Evolutionary conservation across 2,113 vertebrate genomes (phyloP), one percentile per base, ranked within the genome.

Genomic region (Gobio gobio): DNA sequence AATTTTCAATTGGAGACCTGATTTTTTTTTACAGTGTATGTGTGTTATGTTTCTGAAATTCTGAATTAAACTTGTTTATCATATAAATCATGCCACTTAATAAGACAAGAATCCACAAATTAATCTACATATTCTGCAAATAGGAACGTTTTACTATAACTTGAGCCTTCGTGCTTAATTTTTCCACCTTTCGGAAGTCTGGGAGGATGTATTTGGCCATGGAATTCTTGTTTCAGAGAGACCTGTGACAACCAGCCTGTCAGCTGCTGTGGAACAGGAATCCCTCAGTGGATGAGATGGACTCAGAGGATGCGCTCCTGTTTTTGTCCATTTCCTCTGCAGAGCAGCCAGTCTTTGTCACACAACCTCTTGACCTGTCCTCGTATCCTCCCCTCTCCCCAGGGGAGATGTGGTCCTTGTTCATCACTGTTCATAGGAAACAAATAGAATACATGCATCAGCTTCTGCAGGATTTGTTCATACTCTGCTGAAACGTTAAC

Each of bases 141-240:
- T 61, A 3, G 45, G 5, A 43, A 63, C 3, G 40, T 61, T 70
- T 80, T 68, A 88, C 78, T 73, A 61, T 72, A 80, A 83, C 76
- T 54, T 68, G 68, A 83, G 14, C 75, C 47, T 85, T 87, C 68
- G 12, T 76, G 76, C 86, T 88, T 87, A 80, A 74, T 82, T 66
- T 79, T 84, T 75, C 78, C 64, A 87, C 64, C 36, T 61, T 85
- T 49, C 29, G 36, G 68, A 61, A 54, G 85, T 89, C 86, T 82
- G 54, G 83, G 87, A 92, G 94, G 94, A 94, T 93, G 91, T 93
- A 89, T 92, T 91, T 79, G 85, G 87, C 88, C 68, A 92, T 93
- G 92, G 94, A 93, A 94, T 93, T 92, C 90, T 93, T 93, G 93
- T 87, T 88, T 93, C 86, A 78, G 89, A 88, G 92, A 94, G 94